A percentile compares a stretch with the other conserved stretches of the same genome.
Conservation (phyloP, 2,888 invertebrate genomes). For the Watsonalla cultraria region DNA sequence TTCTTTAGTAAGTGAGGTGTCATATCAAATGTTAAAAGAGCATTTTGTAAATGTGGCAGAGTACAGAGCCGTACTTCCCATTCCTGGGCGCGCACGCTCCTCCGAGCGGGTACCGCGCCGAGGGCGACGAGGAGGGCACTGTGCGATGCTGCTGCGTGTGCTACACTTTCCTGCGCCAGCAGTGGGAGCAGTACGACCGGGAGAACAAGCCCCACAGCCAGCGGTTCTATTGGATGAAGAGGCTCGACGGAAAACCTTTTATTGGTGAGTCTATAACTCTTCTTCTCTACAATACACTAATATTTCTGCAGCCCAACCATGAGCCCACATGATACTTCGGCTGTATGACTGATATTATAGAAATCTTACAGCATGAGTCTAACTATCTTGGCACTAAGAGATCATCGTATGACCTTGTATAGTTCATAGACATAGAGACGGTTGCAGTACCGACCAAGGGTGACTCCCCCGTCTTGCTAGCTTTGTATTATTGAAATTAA, state of each 20-base stretch:
- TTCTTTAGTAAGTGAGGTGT: too few species aligned
- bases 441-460: too few species aligned
- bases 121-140: constrained; percentile 66
- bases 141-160: constrained; percentile 91
- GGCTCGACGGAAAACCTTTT: constrained; percentile 93
- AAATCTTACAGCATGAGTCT: too few species aligned
- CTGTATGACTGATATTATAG: too few species aligned
- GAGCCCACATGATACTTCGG: too few species aligned
- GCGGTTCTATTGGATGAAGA: constrained; percentile 94
- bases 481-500: too few species aligned
- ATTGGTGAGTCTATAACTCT: constrained; percentile 75
- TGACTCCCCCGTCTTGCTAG: too few species aligned
- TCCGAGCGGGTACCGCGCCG: constrained; percentile 84
- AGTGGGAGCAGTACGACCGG: constrained; percentile 95
- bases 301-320: too few species aligned
- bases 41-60: constrained; percentile 26
- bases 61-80: constrained; percentile 91
- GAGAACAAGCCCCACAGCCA: constrained; percentile 91
- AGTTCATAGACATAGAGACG: too few species aligned
- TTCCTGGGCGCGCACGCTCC: constrained; percentile 94
- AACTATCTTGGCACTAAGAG: too few species aligned
- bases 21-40: too few species aligned
- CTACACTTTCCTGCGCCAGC: constrained; percentile 90
- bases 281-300: neutral
- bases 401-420: too few species aligned